A percentile compares a stretch with the other conserved stretches of the same genome.
phyloP scores from a whole-genome alignment of 2,888 invertebrate genomes.

The Synanthedon formicaeformis region DNA sequence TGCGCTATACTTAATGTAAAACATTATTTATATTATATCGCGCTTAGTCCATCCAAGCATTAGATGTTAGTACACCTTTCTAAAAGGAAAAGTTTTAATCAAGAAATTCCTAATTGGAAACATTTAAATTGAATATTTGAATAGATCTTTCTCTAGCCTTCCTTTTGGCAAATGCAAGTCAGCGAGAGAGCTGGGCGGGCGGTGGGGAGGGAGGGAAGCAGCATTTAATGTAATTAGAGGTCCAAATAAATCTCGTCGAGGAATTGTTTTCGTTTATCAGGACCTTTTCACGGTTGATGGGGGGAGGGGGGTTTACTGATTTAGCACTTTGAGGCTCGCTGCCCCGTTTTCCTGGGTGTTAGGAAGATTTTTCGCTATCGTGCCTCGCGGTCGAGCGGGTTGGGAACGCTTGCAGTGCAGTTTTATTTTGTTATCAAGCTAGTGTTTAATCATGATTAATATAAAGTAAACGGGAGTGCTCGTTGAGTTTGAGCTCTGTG shows the following conservation, averaged over 20 bases:
- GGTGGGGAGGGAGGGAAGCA: conserved; percentile 8
- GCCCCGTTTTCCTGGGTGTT: conserved; percentile 17
- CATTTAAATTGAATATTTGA: not conserved
- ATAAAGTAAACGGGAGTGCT: not conserved
- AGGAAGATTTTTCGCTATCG: conserved; percentile 23
- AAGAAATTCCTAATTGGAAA: not conserved
- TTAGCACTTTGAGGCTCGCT: conserved; percentile 1
- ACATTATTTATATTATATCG: too few relatives aligned
- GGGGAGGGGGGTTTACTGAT: not conserved
- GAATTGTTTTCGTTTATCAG: conserved; percentile 48
- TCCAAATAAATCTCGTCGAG: conserved; percentile 34
- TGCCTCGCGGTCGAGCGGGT: conserved; percentile 14
- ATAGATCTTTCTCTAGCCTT: conserved; percentile 11
- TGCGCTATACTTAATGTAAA: too few relatives aligned
- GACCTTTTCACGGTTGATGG: conserved; percentile 23
- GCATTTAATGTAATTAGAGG: conserved; percentile 38
- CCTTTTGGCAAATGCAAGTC: too few relatives aligned
- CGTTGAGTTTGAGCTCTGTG: too few relatives aligned
- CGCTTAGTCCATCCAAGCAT: not conserved
- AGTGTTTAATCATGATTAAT: not conserved
- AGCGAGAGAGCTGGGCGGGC: not conserved
- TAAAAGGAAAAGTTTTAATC: not conserved
- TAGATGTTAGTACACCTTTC: not conserved
- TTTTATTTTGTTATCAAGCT: not conserved
- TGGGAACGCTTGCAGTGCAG: not conserved